Conservation (phyloP, 2,888 invertebrate genomes). For the Cataglyphis rosenhaueri region DNA sequence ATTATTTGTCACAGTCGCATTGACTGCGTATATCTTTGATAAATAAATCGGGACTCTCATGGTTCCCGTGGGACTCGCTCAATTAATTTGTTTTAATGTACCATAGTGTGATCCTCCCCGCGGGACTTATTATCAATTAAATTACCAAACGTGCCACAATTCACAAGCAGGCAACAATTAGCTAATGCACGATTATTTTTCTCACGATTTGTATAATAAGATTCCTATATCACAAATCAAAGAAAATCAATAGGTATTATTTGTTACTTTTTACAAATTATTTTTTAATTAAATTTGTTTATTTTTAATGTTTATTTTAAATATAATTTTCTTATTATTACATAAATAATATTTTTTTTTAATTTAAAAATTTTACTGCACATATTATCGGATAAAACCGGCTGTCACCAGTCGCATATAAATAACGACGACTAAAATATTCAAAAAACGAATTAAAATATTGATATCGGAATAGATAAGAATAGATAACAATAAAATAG, state of each 20-base stretch:
- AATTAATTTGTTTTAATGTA: conserved; percentile 77
- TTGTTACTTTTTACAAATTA: not conserved
- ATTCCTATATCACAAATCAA: not conserved
- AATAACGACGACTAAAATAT: not conserved
- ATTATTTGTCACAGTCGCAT: not conserved
- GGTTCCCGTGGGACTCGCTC: conserved; percentile 74
- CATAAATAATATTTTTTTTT: not conserved
- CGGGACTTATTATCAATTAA: conserved; percentile 75
- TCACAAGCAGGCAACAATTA: conserved; percentile 40
- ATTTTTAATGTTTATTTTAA: not conserved
- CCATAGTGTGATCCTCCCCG: conserved; percentile 53
- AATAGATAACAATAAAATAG: not conserved
- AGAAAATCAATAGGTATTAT: not conserved
- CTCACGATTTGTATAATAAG: not conserved
- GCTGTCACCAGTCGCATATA: not conserved
- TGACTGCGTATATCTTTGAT: conserved; percentile 57
- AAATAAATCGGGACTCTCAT: conserved; percentile 71
- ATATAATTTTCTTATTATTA: not conserved
- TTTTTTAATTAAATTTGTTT: not conserved
- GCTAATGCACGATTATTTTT: conserved; percentile 4
- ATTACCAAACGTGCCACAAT: conserved; percentile 63
- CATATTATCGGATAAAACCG: not conserved
- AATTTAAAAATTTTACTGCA: not conserved
- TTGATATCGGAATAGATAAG: not conserved
- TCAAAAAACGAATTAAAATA: not conserved